Percentiles rank a stretch among this genome's conserved stretches.
Conservation (phyloP, 2,113 vertebrate species). For the Pipra filicauda region DNA sequence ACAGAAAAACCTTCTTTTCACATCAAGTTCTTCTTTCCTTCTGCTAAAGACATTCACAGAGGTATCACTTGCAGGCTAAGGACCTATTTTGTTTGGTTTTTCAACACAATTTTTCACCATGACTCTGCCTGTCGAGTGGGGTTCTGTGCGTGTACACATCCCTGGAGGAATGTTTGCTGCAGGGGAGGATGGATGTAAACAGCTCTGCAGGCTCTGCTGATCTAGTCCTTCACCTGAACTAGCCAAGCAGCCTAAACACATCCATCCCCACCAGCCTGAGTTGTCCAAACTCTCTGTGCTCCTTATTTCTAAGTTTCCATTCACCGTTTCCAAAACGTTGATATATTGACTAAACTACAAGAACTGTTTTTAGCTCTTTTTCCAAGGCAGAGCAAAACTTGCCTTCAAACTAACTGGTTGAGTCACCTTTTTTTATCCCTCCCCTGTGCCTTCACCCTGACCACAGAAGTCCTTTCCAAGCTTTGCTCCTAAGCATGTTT, state of each 20-base stretch:
- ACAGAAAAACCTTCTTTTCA: neutral
- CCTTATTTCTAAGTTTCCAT: neutral
- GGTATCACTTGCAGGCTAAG: neutral
- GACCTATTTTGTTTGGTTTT: neutral
- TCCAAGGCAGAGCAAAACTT: neutral
- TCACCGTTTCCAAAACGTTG: neutral
- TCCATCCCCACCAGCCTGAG: neutral
- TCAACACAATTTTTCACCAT: neutral
- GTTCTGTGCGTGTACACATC: neutral
- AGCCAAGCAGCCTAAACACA: neutral
- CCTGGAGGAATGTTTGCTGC: neutral
- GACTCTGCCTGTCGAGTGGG: neutral
- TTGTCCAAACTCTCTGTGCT: neutral
- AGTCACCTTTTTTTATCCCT: neutral
- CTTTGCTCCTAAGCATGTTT: neutral
- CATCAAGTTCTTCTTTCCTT: neutral
- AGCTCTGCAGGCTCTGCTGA: neutral
- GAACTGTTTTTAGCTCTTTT: neutral
- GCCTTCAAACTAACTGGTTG: neutral
- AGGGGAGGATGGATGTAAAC: neutral
- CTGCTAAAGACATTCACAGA: conserved; percentile 9
- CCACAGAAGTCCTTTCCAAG: neutral
- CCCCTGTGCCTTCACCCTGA: neutral
- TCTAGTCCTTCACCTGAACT: neutral
- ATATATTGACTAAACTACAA: neutral